These are phyloP conservation scores for Notechis scutatus DNA, from an alignment of 2,113 vertebrate genomes.

Conservation along the genomic window DNA sequence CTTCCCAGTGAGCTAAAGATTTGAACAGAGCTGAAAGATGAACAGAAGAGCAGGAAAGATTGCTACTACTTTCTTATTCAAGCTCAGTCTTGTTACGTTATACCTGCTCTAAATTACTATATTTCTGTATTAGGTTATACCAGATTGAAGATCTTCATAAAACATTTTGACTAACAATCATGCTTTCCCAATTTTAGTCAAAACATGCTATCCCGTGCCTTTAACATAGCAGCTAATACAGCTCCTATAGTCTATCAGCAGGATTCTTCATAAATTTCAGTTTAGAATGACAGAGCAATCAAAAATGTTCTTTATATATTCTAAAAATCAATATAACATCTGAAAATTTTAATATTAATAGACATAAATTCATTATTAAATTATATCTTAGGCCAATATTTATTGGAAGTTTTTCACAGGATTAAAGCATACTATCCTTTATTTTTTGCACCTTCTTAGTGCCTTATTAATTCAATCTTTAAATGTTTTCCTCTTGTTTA, in stretches of 20 bases:
- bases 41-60: background rate
- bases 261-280: background rate
- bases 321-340: background rate
- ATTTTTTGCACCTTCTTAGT: background rate
- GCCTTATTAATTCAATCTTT: background rate
- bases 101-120: background rate
- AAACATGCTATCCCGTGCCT: too few species aligned
- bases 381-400: background rate
- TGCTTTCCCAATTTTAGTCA: background rate
- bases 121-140: background rate
- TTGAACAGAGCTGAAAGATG: background rate
- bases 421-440: background rate
- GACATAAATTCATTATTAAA: background rate
- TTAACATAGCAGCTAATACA: background rate
- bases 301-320: background rate
- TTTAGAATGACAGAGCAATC: background rate
- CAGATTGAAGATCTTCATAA: background rate
- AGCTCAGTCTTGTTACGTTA: background rate
- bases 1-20: background rate
- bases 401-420: background rate
- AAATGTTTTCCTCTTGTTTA: background rate
- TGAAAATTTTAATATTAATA: background rate
- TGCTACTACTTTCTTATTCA: background rate
- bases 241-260: background rate
- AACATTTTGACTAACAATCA: background rate